Evolutionary conservation across 2,888 invertebrate species (phyloP), one percentile per base, ranked within the genome.

Genomic region (Heliconius cydno): DNA sequence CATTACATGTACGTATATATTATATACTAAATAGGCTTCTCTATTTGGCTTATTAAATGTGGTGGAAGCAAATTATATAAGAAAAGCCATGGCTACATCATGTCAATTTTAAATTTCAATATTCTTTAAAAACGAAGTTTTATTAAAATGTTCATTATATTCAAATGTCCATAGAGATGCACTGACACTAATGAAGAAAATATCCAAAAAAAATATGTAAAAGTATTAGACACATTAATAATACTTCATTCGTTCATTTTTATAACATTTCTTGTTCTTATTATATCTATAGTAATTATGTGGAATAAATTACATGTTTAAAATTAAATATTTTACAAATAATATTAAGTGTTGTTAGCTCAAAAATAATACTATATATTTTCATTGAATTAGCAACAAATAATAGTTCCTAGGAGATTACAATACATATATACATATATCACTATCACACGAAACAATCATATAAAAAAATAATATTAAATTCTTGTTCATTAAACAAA

Each of bases 1-100:
- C 1, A 75, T 38, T n/a, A 77, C 1, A 75, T 38, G 46, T 67
- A 34, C n/a, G 25, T 95, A 95, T 70, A 67, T 63, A 76, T 71
- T 63, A 25, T 12, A 76, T 73, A 80, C 80, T 81, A 83, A 82
- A 68, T 38, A 73, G 19, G 60, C 63, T 30, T 60, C 13, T 60
- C 60, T 73, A 73, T n/a, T 60, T 15, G 34, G 57, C 73, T n/a
- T 60, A 15, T 73, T 15, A 70, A 57, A 75, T 79, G 79, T 75
- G 72, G 34, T 75, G 75, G 63, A 75, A 75, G 79, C 79, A 79
- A 79, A 79, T 75, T 46, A 79, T 60, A 79, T 10, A 70, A 68
- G 74, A 79, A 63, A 74, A 79, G 74, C 78, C 60, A 60, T n/a
- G 22, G 72, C 46, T 25, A 22, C 63, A 9, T 70, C 7, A 63